A percentile compares a stretch with the other conserved stretches of the same genome.
Conservation (phyloP, 2,797 vertebrate species). For the Gadopsis marmoratus region DNA sequence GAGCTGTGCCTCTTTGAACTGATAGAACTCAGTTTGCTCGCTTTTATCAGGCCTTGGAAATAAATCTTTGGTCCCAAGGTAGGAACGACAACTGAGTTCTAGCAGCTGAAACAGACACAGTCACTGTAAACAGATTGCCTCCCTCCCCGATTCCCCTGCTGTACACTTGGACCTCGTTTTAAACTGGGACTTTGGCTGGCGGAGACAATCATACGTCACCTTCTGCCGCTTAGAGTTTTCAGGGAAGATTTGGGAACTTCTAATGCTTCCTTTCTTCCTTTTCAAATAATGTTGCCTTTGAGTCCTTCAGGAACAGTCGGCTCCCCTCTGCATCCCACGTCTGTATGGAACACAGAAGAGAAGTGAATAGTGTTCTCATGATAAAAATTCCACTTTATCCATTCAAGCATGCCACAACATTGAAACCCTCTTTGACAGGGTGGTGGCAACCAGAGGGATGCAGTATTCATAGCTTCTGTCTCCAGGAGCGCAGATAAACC, state of each 20-base stretch:
- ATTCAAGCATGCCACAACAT: constrained; percentile 79
- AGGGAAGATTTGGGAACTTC: constrained; percentile 9
- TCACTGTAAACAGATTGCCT: constrained; percentile 22
- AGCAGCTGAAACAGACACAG: constrained; percentile 23
- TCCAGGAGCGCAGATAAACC: constrained; percentile 75
- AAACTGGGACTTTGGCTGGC: constrained; percentile 28
- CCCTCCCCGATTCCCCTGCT: background rate
- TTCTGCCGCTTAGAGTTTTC: constrained; percentile 21
- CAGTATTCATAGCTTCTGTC: constrained; percentile 82
- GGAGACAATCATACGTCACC: constrained; percentile 34
- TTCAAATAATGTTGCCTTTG: constrained; percentile 45
- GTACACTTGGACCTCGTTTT: constrained; percentile 46
- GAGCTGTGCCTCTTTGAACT: constrained; percentile 21
- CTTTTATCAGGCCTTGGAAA: constrained; percentile 16
- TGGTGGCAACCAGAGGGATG: constrained; percentile 74
- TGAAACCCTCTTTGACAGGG: constrained; percentile 81
- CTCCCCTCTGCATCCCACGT: constrained; percentile 37
- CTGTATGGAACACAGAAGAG: constrained; percentile 49
- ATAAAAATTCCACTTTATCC: constrained; percentile 76
- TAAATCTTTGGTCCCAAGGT: constrained; percentile 24
- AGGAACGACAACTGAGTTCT: constrained; percentile 20
- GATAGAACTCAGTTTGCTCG: constrained; percentile 10
- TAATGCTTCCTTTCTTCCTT: constrained; percentile 31
- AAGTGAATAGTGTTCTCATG: constrained; percentile 71
- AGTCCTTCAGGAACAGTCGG: constrained; percentile 41